phyloP scores from a whole-genome alignment of 2,888 invertebrate genomes.

The Tridacna crocea region DNA sequence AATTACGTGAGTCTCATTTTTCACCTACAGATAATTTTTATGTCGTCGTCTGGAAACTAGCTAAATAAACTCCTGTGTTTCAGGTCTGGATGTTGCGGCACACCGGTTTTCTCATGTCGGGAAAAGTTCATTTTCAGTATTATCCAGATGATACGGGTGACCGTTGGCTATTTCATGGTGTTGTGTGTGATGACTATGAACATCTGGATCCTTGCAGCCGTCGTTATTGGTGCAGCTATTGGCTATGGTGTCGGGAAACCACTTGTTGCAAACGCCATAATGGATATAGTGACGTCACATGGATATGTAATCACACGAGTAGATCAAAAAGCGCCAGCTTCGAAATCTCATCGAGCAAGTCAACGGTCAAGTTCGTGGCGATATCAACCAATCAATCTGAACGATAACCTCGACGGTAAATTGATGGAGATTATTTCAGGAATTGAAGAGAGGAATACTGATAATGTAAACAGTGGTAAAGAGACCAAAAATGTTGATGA shows the following conservation, averaged over 20 bases:
- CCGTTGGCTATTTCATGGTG: slow-evolving; percentile 57
- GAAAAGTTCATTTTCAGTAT: slow-evolving; percentile 50
- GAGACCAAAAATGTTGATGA: slow-evolving; percentile 19
- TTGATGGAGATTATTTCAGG: background rate
- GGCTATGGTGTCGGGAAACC: slow-evolving; percentile 58
- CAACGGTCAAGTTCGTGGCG: slow-evolving; percentile 55
- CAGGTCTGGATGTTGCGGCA: slow-evolving; percentile 48
- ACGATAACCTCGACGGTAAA: slow-evolving; percentile 12
- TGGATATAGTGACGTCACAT: slow-evolving; percentile 50
- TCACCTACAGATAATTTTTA: no score
- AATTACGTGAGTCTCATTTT: no score
- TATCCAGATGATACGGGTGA: slow-evolving; percentile 43
- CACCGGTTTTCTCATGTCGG: slow-evolving; percentile 36
- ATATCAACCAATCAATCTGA: slow-evolving; percentile 39
- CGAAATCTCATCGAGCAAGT: slow-evolving; percentile 26
- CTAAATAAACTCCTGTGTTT: slow-evolving; percentile 4
- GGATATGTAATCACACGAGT: slow-evolving; percentile 40
- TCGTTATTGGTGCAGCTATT: slow-evolving; percentile 49
- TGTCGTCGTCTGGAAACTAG: no score
- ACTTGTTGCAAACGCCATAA: slow-evolving; percentile 49
- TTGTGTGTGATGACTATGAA: slow-evolving; percentile 61
- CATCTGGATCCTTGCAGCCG: slow-evolving; percentile 54
- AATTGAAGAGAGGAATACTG: background rate
- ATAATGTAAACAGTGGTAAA: slow-evolving; percentile 9
- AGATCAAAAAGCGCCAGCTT: background rate